Percentiles rank a stretch among this genome's conserved stretches.
These are phyloP conservation scores for Troides aeacus DNA, from an alignment of 2,888 invertebrate genomes.

Conservation along the genomic window DNA sequence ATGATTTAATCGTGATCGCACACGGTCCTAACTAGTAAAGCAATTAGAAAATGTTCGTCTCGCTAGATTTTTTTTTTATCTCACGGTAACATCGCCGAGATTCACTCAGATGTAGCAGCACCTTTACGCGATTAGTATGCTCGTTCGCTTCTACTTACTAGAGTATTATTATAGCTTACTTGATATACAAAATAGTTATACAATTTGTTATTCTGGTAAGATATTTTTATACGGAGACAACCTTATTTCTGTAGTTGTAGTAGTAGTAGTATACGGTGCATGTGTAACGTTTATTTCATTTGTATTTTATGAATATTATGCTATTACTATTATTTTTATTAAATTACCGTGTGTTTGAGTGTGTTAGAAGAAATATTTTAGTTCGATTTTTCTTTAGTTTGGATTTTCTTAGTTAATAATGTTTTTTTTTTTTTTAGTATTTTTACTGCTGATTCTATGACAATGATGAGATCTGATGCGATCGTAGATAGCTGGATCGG, in stretches of 20 bases:
- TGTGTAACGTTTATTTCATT: slow-evolving; percentile 70
- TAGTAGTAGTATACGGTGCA: slow-evolving; percentile 77
- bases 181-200: slow-evolving; percentile 72
- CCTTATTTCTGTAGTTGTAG: slow-evolving; percentile 76
- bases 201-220: slow-evolving; percentile 78
- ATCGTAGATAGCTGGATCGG: slow-evolving; percentile 45
- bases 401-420: slow-evolving; percentile 74
- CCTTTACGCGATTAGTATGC: slow-evolving; percentile 41
- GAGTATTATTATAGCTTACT: slow-evolving; percentile 75
- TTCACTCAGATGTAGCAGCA: slow-evolving; percentile 55
- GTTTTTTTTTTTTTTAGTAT: slow-evolving; percentile 73
- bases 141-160: slow-evolving; percentile 58
- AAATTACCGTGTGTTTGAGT: slow-evolving; percentile 77
- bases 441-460: slow-evolving; percentile 78
- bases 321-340: slow-evolving; percentile 70
- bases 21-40: slow-evolving; percentile 77
- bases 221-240: slow-evolving; percentile 74
- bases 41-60: slow-evolving; percentile 72
- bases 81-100: slow-evolving; percentile 62
- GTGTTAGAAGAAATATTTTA: slow-evolving; percentile 79
- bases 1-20: slow-evolving; percentile 58
- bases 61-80: slow-evolving; percentile 69
- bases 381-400: slow-evolving; percentile 72
- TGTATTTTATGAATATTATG: slow-evolving; percentile 72
- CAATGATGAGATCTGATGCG: slow-evolving; percentile 82